phyloP scores from a whole-genome alignment of 1,140 invertebrate species.

The Helicoverpa zea region DNA sequence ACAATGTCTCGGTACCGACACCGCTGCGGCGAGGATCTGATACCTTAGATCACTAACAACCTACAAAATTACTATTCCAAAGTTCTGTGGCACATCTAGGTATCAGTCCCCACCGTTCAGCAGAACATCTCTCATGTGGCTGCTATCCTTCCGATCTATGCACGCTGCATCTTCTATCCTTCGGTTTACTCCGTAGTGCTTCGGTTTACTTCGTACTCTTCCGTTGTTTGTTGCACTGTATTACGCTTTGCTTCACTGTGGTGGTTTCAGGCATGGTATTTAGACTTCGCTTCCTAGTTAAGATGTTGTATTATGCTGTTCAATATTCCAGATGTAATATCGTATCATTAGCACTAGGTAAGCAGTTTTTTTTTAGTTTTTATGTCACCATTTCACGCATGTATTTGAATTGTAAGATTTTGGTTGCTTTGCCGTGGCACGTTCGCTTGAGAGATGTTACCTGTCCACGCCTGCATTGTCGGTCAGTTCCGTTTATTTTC shows the following conservation, averaged over 20 bases:
- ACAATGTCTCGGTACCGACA: constrained; percentile 90
- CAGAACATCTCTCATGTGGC: constrained; percentile 85
- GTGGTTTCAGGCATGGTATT: constrained; percentile 47
- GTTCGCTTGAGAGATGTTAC: constrained; percentile 85
- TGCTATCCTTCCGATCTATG: constrained; percentile 71
- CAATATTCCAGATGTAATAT: constrained; percentile 20
- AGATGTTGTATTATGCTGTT: constrained; percentile 1
- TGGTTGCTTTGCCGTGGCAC: constrained; percentile 54
- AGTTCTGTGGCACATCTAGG: background rate
- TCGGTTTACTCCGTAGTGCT: constrained; percentile 60
- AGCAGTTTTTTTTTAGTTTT: constrained; percentile 52
- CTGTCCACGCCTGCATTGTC: constrained; percentile 78
- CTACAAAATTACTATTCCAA: constrained; percentile 47
- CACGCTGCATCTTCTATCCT: constrained; percentile 74
- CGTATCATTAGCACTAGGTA: constrained; percentile 20
- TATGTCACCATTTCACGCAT: constrained; percentile 67
- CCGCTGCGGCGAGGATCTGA: constrained; percentile 23
- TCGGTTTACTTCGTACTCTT: constrained; percentile 14
- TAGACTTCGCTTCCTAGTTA: constrained; percentile 9
- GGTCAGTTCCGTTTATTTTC: constrained; percentile 55
- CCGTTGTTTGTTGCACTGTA: constrained; percentile 54
- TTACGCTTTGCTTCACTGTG: constrained; percentile 56
- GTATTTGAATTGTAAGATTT: constrained; percentile 56
- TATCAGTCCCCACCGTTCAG: constrained; percentile 56
- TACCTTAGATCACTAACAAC: constrained; percentile 2